Base-by-base conservation (phyloP, 92 coral and sea anemone species). In the Porites rus region DNA sequence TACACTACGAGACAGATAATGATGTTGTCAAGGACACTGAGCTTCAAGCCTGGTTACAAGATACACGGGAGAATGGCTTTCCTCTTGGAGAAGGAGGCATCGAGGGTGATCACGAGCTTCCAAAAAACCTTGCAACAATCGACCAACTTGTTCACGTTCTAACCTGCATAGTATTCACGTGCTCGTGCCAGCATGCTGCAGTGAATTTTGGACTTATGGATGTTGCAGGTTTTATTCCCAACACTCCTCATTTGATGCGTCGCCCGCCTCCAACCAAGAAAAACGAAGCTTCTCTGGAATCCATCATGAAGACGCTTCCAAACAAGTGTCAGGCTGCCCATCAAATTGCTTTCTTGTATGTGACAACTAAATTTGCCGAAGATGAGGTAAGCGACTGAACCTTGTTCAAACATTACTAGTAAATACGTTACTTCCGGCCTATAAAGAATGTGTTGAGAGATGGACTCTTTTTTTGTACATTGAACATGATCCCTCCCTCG, bases 111-210 rank as follows among this genome's bases (percentile, higher is more conserved):
- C 98, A 95, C 78, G 81, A 77, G 58, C 89, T 95, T 19, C 98
- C 96, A 12, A 56, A 77, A 20, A 67, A 50, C 31, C 28, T 95
- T 31, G 61, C 59, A 50, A 78, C 96, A 73, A 94, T 92, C 82
- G 92, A 95, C 10, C 83, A 95, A 62, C 95, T 95, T 6, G 68
- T 76, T 9, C 86, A 91, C 76, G 8, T 91, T 71, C 77, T 95
- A 18, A 95, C 96, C 17, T 87, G 96, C 51, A 89, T 95, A 19
- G 81, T 91, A 72, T 95, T 95, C 89, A 93, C 92, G 74, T 95
- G 95, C 85, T 76, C 98, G 5, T 93, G 98, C 58, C 98, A 95
- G 82, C 96, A 93, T 75, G 96, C 98, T 4, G 98, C 96, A 14
- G 96, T 95, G 17, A 95, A 93, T 88, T 95, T 93, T 83, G 88